Evolutionary conservation across 2,113 vertebrate species (phyloP), one percentile per base, ranked within the genome.

Genomic region (Hippocampus barbouri): DNA sequence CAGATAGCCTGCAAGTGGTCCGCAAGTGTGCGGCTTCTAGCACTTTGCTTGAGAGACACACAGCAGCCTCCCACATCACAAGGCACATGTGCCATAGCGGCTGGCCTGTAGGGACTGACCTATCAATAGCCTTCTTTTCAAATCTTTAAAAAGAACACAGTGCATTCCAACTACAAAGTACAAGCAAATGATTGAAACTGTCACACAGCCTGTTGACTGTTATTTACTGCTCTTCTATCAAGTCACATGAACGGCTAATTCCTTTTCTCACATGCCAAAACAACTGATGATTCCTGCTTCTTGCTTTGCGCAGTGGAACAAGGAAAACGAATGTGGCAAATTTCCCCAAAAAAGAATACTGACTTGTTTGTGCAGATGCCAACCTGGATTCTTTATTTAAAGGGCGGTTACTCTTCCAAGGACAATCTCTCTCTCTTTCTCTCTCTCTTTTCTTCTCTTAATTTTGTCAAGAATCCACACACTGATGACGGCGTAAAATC

Each of bases 1-100:
- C 78, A 86, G 88, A 91, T 79, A 79, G 82, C 75, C 82, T 72
- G 41, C 78, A 40, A 83, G 76, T 79, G 80, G 20, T 63, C 61
- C 40, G 61, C 38, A 25, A 25, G 64, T 47, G 43, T 79, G 81
- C 73, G 69, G 80, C 78, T 85, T 83, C 72, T 40, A 69, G 71
- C 73, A 25, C 65, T 73, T 71, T 81, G 89, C 82, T 87, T 43
- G 15, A 66, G 57, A 73, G 69, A 77, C 65, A 76, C 59, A 75
- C 61, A 66, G 66, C 69, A 69, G 73, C 67, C 34, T 71, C 61
- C 57, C 45, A 79, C 71, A 80, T 68, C 62, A 63, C 21, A 76
- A 63, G 71, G 60, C 43, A 45, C 63, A 59, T 49, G 59, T 73
- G 73, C 62, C 68, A 66, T 11, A 16, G 49, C 66, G 73, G 41